Evolutionary conservation across 2,797 vertebrate genomes (phyloP).

Genomic region (Darevskia nairensis): DNA sequence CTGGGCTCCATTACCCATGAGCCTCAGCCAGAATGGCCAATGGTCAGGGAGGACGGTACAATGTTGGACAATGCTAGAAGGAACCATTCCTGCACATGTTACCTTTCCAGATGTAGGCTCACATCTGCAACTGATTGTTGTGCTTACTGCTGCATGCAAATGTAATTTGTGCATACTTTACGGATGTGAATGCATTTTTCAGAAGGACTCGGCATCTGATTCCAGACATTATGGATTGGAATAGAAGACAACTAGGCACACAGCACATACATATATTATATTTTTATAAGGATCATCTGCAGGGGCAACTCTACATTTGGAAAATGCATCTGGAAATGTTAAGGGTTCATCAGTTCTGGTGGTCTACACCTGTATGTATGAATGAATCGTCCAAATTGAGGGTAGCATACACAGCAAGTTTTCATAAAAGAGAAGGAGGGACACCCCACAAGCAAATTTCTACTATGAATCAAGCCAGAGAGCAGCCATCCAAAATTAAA

Average conservation of each 20-base stretch:
- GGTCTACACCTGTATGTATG: not conserved
- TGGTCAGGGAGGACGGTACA: not conserved
- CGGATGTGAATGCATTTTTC: not conserved
- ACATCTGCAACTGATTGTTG: not conserved
- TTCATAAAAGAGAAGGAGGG: not conserved
- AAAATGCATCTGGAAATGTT: not conserved
- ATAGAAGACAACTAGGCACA: not conserved
- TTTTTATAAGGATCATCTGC: not conserved
- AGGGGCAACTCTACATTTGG: not conserved
- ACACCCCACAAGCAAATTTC: not conserved
- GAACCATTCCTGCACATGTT: not conserved
- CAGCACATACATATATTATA: not conserved
- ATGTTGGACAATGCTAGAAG: not conserved
- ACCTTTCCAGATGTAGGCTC: not conserved
- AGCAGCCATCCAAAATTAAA: conserved; percentile 54
- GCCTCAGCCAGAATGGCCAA: too few relatives aligned
- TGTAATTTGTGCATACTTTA: too few relatives aligned
- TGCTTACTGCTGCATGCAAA: too few relatives aligned
- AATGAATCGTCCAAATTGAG: conserved; percentile 46
- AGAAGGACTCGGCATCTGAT: not conserved
- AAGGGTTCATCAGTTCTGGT: not conserved
- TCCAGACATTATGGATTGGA: not conserved
- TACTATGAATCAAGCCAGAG: conserved; percentile 42
- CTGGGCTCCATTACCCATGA: too few relatives aligned
- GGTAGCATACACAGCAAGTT: conserved; percentile 38